phyloP scores from a whole-genome alignment of 2,888 invertebrate genomes.

The Nipponacmea schrenckii region DNA sequence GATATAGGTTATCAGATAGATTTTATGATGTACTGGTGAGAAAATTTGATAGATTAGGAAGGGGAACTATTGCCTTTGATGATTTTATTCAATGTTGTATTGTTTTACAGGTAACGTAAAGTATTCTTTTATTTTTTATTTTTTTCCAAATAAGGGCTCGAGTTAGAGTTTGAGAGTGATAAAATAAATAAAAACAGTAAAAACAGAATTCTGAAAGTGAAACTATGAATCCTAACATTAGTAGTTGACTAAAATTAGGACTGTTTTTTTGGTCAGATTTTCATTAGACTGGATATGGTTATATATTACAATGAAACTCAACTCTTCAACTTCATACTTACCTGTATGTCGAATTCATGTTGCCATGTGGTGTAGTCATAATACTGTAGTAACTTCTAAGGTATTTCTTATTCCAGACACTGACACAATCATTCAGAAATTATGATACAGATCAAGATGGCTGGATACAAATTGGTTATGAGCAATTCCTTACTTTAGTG shows the following conservation, averaged over 20 bases:
- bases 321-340: no score
- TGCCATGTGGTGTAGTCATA: no score
- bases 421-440: conserved; percentile 87
- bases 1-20: conserved; percentile 80
- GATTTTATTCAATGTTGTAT: conserved; percentile 98
- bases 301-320: no score
- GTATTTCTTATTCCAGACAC: conserved; percentile 76
- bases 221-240: no score
- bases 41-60: conserved; percentile 93
- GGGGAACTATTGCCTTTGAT: conserved; percentile 91
- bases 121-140: neutral
- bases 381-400: no score
- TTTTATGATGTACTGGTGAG: conserved; percentile 83
- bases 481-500: conserved; percentile 94
- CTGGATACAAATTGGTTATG: conserved; percentile 93
- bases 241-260: no score
- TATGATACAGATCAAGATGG: conserved; percentile 93
- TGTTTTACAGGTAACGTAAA: conserved; percentile 84
- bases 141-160: neutral
- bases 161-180: neutral
- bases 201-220: no score
- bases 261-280: no score
- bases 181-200: neutral
- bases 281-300: no score
- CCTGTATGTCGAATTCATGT: no score